Percentiles rank a stretch among this genome's conserved stretches.
These are phyloP conservation scores for Neolamprologus kungweensis DNA, from an alignment of 2,113 vertebrate genomes.

Conservation along the genomic window DNA sequence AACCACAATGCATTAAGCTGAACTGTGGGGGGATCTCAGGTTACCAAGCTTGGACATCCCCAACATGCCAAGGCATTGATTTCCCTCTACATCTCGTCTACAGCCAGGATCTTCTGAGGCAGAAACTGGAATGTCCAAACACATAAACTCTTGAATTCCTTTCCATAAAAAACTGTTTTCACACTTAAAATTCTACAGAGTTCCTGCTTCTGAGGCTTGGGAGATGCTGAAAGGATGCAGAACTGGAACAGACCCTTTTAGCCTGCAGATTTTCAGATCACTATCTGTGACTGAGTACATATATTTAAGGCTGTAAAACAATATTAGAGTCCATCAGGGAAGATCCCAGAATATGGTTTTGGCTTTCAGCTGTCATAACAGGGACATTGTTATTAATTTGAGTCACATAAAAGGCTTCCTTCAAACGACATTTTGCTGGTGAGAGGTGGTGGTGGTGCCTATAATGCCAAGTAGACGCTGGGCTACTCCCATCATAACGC, in stretches of 20 bases:
- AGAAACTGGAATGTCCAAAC: neutral
- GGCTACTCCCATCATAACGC: conserved; percentile 16
- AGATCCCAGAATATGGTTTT: neutral
- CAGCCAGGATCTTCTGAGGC: neutral
- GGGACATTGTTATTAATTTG: neutral
- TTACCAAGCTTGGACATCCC: neutral
- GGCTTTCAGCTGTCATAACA: neutral
- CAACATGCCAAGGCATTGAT: neutral
- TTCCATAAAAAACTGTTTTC: neutral
- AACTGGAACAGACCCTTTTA: neutral
- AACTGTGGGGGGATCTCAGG: neutral
- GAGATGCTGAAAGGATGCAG: neutral
- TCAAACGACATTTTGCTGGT: neutral
- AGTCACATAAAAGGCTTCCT: neutral
- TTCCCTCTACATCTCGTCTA: neutral
- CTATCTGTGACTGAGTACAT: neutral
- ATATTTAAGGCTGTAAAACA: neutral
- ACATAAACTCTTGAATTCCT: neutral
- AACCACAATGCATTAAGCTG: neutral
- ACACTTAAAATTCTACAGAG: neutral
- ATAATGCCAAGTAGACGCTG: neutral
- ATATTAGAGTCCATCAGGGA: neutral
- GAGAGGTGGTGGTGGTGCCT: neutral
- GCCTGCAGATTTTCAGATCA: neutral
- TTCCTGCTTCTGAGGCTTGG: neutral